phyloP scores from a whole-genome alignment of 2,113 vertebrate species.

The Peromyscus leucopus region DNA sequence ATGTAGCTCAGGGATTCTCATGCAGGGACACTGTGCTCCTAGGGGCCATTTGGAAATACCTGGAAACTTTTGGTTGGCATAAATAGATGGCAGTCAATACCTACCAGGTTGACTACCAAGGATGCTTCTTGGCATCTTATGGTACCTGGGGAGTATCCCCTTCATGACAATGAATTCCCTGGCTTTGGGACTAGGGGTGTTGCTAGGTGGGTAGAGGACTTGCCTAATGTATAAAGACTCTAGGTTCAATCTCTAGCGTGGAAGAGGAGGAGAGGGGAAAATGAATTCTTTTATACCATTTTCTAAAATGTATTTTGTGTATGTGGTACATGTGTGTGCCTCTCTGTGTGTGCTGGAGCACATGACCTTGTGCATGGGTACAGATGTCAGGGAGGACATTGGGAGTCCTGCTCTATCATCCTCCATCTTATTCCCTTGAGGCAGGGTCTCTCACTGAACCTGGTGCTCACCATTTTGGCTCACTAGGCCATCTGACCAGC shows the following conservation, averaged over 20 bases:
- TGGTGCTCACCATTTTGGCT: background rate
- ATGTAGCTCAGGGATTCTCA: background rate
- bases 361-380: too few species aligned
- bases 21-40: background rate
- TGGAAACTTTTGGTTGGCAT: background rate
- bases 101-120: background rate
- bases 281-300: background rate
- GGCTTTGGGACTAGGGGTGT: background rate
- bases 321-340: background rate
- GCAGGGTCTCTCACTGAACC: background rate
- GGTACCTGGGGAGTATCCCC: too few species aligned
- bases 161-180: background rate
- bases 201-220: background rate
- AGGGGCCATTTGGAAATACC: background rate
- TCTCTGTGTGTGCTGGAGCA: background rate
- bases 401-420: too few species aligned
- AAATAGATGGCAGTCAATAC: background rate
- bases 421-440: too few species aligned
- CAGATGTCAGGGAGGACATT: background rate
- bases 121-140: background rate
- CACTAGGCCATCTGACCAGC: background rate
- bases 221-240: background rate
- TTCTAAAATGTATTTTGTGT: background rate
- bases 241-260: background rate
- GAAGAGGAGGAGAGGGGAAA: background rate